Base-by-base conservation (phyloP, 2,888 invertebrate genomes). In the Aelia acuminata region DNA sequence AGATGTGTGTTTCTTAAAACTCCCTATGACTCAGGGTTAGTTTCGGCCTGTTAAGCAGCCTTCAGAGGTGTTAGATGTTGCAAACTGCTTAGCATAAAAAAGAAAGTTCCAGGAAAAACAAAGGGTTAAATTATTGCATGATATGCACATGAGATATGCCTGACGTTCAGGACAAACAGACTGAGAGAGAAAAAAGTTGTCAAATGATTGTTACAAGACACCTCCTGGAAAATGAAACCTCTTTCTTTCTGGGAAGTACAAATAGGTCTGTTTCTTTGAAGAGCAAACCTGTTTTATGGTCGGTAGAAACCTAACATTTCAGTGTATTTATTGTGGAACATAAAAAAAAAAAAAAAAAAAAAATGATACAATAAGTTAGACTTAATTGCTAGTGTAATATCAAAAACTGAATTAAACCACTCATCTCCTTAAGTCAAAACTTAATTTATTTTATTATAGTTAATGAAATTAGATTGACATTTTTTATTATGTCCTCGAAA, bases 41-140 rank as follows among this genome's bases (percentile, higher is more conserved):
- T 57, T 57, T 57, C 26, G 57, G 26, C 26, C 57, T 70, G 15
- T 70, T 70, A 70, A 70, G 31, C 20, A 70, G 63, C 63, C 31
- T 70, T 70, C 63, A 70, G 18, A 70, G 63, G 63, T 70, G 63
- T 70, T 70, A 7, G 63, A 70, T 70, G 63, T 70, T 70, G 63
- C 63, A 70, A 70, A 70, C 63, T 70, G 63, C 8, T 70, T 70
- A 35, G 63, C 63, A 70, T 70, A 70, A 70, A 70, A 70, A 70
- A 70, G 63, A 70, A 70, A 70, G 63, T 70, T 35, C 63, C 63
- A 70, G 63, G 63, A 70, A 70, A 70, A 70, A 70, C 63, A 70
- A 70, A 70, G 35, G 35, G 31, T 70, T 35, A 35, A 70, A 70
- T 70, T 70, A 70, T 70, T 70, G 63, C 63, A 70, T 18, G 63